phyloP scores from a whole-genome alignment of 2,113 vertebrate species.

The Anas platyrhynchos region DNA sequence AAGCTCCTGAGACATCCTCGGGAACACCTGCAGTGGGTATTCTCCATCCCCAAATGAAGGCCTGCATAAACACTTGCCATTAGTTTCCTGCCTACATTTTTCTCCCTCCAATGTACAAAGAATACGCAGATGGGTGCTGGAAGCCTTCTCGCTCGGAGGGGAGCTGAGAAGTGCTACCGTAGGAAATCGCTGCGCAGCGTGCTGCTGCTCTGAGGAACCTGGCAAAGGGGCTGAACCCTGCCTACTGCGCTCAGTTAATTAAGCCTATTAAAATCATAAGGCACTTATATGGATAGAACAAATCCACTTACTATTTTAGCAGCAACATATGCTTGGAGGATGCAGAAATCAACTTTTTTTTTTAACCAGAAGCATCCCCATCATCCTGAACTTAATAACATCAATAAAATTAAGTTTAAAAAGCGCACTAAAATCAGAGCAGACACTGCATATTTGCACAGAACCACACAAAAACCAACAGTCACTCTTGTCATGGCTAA shows the following conservation, averaged over 20 bases:
- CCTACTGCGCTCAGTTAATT: not conserved
- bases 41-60: not conserved
- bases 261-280: not conserved
- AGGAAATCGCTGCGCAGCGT: not conserved
- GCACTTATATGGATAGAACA: not conserved
- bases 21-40: not conserved
- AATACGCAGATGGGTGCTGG: not conserved
- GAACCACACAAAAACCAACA: not conserved
- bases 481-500: not conserved
- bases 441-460: not conserved
- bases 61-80: rapidly evolving
- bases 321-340: not conserved
- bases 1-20: not conserved
- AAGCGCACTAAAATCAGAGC: rapidly evolving
- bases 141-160: not conserved
- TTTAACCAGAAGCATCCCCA: not conserved
- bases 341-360: not conserved
- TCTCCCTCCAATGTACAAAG: not conserved
- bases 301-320: not conserved
- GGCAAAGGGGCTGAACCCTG: not conserved
- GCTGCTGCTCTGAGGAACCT: not conserved
- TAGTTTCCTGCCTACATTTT: not conserved
- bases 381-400: not conserved
- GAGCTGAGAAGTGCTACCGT: not conserved
- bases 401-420: not conserved